These are phyloP conservation scores for Drosophila kokeensis DNA, from an alignment of 2,888 invertebrate genomes.

Conservation along the genomic window DNA sequence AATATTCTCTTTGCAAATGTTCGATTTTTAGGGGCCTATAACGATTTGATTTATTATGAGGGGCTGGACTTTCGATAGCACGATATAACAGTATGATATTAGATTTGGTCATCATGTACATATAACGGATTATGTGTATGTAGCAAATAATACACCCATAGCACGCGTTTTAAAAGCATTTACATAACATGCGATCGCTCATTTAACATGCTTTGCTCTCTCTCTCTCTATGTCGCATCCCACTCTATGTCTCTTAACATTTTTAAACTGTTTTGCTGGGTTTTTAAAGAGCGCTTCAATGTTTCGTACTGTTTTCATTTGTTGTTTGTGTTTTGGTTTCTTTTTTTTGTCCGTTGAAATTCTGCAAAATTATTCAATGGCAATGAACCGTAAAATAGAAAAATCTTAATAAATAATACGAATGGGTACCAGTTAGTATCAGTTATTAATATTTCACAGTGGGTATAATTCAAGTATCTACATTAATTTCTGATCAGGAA, in stretches of 20 bases:
- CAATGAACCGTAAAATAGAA: slow-evolving; percentile 73
- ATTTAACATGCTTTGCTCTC: slow-evolving; percentile 57
- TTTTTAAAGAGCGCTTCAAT: slow-evolving; percentile 24
- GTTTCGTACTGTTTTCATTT: slow-evolving; percentile 22
- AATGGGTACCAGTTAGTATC: slow-evolving; percentile 24
- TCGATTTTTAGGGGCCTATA: slow-evolving; percentile 36
- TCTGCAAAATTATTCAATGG: slow-evolving; percentile 73
- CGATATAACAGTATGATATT: slow-evolving; percentile 27
- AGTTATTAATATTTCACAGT: slow-evolving; percentile 16
- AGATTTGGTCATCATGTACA: slow-evolving; percentile 9
- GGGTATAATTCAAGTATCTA: neutral
- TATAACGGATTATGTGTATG: slow-evolving; percentile 5
- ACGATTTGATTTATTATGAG: slow-evolving; percentile 45
- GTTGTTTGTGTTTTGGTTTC: slow-evolving; percentile 18
- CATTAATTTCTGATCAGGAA: slow-evolving; percentile 4
- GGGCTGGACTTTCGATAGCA: slow-evolving; percentile 14
- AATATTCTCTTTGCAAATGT: slow-evolving; percentile 12
- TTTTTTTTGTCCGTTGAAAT: slow-evolving; percentile 30
- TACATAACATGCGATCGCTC: slow-evolving; percentile 67
- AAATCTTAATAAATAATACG: slow-evolving; percentile 52
- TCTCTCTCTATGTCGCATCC: neutral
- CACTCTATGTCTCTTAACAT: neutral
- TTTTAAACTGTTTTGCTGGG: slow-evolving; percentile 17
- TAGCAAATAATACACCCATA: slow-evolving; percentile 49
- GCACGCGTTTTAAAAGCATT: slow-evolving; percentile 63